Evolutionary conservation across 2,888 invertebrate genomes (phyloP), one percentile per base, ranked within the genome.

Genomic region (Perithous albicinctus): DNA sequence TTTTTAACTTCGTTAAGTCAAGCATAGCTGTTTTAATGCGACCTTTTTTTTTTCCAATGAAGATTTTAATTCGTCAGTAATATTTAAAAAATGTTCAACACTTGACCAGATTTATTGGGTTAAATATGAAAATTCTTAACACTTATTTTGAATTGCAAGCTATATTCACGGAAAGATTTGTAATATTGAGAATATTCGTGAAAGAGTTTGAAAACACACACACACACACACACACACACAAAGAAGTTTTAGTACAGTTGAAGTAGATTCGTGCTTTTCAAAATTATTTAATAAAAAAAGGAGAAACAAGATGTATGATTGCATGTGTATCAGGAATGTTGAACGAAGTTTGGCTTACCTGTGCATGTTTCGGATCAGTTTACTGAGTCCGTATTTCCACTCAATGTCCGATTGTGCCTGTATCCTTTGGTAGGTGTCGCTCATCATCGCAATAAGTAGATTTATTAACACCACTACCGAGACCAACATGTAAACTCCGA

Each of bases 361-460:
- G 92, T 96, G 96, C 96, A 96, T 96, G 89, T 96, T 96, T 75
- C 96, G 93, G 87, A 96, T 96, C 80, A 96, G 93, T 92, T 96
- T 96, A 61, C 96, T 96, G 83, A 96, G 93, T 56, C 96, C 96
- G 90, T 96, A 96, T 93, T 96, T 96, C 96, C 96, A 96, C 91
- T 96, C 96, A 78, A 95, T 96, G 91, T 96, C 96, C 2, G 96
- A 96, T 91, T 96, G 96, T 26, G 99, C 99, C 96, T 99, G 98
- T 92, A 99, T 99, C 92, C 99, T 96, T 94, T 99, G 99, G 94
- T 99, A 99, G 91, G 99, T 99, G 95, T 99, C 99, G 94, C 99
- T 99, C 99, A 99, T 99, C 99, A 99, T 99, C 94, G 99, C 99
- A 96, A 99, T 99, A 93, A 99, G 97, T 93, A 99, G 96, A 94